Conservation (phyloP, 2,797 vertebrate species). For the Melanogrammus aeglefinus region DNA sequence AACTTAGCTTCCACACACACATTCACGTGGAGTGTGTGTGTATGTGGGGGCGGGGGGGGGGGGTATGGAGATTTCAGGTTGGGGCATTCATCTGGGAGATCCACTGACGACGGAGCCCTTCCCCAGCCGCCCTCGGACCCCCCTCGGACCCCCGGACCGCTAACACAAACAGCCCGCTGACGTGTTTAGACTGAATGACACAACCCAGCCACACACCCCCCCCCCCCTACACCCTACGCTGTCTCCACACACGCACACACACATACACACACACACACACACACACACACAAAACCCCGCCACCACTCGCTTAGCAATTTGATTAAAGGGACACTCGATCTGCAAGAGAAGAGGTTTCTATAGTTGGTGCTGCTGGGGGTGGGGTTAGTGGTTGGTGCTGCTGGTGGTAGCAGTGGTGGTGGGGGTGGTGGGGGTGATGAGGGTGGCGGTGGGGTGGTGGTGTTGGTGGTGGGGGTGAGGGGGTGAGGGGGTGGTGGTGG, state of each 20-base stretch:
- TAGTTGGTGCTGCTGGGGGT: background rate
- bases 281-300: conserved; percentile 44
- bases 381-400: too few species aligned
- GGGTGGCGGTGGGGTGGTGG: too few species aligned
- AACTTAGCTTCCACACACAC: background rate
- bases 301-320: conserved; percentile 64
- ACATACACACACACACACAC: conserved; percentile 47
- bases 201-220: conserved; percentile 57
- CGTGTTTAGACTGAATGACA: conserved; percentile 78
- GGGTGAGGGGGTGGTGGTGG: too few species aligned
- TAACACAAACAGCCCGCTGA: conserved; percentile 76
- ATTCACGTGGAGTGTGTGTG: conserved; percentile 34
- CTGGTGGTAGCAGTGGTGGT: too few species aligned
- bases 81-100: conserved; percentile 74
- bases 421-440: too few species aligned
- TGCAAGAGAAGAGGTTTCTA: conserved; percentile 69
- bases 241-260: background rate
- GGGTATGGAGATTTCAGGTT: conserved; percentile 60
- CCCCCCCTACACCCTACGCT: conserved; percentile 22
- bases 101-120: conserved; percentile 67
- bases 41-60: conserved; percentile 36
- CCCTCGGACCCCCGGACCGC: conserved; percentile 54
- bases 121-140: conserved; percentile 50
- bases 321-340: conserved; percentile 76
- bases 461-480: too few species aligned